A percentile compares a stretch with the other conserved stretches of the same genome.
Evolutionary conservation across 2,113 vertebrate species (phyloP).

Genomic region (Oncorhynchus keta): DNA sequence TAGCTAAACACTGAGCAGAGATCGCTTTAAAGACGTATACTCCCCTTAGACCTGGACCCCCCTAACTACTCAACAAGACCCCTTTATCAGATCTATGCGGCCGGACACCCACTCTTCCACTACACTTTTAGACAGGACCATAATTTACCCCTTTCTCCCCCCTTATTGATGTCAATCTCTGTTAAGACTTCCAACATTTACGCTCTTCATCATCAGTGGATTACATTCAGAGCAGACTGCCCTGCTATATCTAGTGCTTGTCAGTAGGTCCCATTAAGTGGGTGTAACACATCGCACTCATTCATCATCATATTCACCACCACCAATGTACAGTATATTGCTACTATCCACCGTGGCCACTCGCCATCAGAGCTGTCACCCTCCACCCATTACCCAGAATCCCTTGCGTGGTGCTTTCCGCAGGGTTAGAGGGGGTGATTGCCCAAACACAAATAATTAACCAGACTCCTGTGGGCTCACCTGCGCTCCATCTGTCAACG

Average conservation of each 20-base stretch:
- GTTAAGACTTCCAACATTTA: no score
- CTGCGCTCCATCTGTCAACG: conserved; percentile 57
- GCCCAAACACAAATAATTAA: conserved; percentile 66
- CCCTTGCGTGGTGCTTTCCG: conserved; percentile 45
- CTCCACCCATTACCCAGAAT: conserved; percentile 16
- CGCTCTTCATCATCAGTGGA: no score
- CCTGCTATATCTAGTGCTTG: no score
- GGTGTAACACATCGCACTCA: no score
- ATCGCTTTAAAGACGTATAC: conserved; percentile 43
- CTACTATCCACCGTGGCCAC: no score
- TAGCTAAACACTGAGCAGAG: conserved; percentile 61
- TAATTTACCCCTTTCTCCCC: no score
- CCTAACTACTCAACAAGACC: not conserved
- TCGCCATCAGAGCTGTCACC: not conserved
- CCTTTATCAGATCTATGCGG: not conserved
- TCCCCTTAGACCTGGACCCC: conserved; percentile 27
- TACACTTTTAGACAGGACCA: no score
- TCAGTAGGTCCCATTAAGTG: no score
- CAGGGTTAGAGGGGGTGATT: conserved; percentile 45
- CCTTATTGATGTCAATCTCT: no score
- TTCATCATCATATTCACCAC: no score
- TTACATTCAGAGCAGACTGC: no score
- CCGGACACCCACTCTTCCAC: conserved; percentile 53
- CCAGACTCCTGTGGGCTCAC: conserved; percentile 56
- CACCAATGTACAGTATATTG: no score